Base-by-base conservation (phyloP, 2,113 vertebrate genomes). In the Malurus cyaneus region DNA sequence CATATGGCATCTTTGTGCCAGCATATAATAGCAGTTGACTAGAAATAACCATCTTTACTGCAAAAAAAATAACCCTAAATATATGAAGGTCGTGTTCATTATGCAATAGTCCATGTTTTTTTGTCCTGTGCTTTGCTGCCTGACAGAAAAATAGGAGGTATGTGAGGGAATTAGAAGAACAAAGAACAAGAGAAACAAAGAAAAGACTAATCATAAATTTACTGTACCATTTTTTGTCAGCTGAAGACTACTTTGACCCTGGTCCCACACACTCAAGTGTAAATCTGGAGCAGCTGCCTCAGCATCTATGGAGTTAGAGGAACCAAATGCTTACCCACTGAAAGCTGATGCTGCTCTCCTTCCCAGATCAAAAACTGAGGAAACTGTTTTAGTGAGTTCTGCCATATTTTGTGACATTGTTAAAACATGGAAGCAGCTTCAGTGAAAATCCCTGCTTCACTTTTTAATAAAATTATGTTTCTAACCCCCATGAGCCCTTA, bases 1-100 rank as follows among this genome's bases (percentile, higher is more conserved):
- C 7, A 74, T 64, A 80, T 60, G n/a, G 82, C 47, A 81, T 82
- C 66, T 44, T 86, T 54, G 47, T 21, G 79, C 26, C 42, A 95
- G 42, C 36, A 60, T 47, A 86, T 74, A 90, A 94, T 96, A 25
- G 44, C 89, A 84, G 74, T 67, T 89, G 67, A 50, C 76, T 5
- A 44, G 56, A 94, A 97, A 90, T 67, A 87, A 91, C 76, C 46
- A 69, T n/a, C 54, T 95, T 86, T 82, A 78, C 85, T 87, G 87
- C 61, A 95, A 94, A 74, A 44, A 44, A 70, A 11, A 85, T 14
- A 57, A 89, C 44, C 34, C 56, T 4, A 16, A 53, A 54, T 74
- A 42, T 76, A 65, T 70, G 72, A 88, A 31, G 4, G 3, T 25
- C 17, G 50, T 12, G 42, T 39, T 76, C 41, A 74, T 57, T 60